Conservation (phyloP, 2,113 vertebrate genomes). For the Osmerus mordax region DNA sequence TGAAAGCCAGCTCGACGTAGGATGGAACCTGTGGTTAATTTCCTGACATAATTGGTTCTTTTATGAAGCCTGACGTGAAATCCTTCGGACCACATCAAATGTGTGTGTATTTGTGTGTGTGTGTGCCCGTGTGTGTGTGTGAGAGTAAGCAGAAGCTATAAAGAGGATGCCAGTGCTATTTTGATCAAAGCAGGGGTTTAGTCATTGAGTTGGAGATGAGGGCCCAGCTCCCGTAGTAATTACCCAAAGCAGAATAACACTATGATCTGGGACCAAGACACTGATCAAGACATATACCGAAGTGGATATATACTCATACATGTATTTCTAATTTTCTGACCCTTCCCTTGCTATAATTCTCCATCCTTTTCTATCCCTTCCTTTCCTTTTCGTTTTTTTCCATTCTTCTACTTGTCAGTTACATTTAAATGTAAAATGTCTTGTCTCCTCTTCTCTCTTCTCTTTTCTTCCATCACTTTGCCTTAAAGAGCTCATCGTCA, state of each 20-base stretch:
- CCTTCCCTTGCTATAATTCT: neutral
- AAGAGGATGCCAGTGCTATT: conserved; percentile 1
- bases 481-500: conserved; percentile 39
- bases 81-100: conserved; percentile 44
- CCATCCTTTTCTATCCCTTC: neutral
- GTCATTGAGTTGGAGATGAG: neutral
- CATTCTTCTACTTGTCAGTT: neutral
- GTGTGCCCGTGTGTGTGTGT: conserved; percentile 9
- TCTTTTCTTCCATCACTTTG: neutral
- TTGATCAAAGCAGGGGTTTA: conserved; percentile 12
- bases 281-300: neutral
- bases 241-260: neutral
- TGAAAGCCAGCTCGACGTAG: conserved; percentile 26
- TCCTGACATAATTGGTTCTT: conserved; percentile 41
- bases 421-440: conserved; percentile 7
- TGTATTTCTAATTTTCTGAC: neutral
- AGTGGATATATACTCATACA: neutral
- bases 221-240: neutral
- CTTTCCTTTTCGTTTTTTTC: neutral
- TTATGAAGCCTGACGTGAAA: conserved; percentile 39
- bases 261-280: neutral
- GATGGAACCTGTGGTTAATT: conserved; percentile 34
- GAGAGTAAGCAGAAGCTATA: neutral
- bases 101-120: neutral
- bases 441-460: conserved; percentile 4